A percentile compares a stretch with the other conserved stretches of the same genome.
Evolutionary conservation across 2,113 vertebrate species (phyloP).

Genomic region (Natator depressus): DNA sequence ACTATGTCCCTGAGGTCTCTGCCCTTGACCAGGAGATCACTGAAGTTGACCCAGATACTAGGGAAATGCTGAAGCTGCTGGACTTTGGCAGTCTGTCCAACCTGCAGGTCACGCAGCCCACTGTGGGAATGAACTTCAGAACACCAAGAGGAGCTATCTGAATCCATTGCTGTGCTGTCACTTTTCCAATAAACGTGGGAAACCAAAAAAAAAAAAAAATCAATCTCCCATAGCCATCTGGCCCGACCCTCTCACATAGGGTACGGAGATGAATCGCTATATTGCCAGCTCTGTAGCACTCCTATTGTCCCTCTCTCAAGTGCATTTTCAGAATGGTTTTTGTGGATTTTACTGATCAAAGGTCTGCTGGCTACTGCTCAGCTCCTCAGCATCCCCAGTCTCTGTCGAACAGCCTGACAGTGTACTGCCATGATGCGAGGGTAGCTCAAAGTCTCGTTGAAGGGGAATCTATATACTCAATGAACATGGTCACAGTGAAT

Average conservation of each 20-base stretch:
- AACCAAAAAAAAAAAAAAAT: slow-evolving; percentile 58
- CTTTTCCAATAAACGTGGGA: slow-evolving; percentile 79
- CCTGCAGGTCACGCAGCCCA: slow-evolving; percentile 93
- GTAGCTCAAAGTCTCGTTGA: not conserved
- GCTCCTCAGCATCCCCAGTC: not conserved
- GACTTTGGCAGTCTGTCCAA: slow-evolving; percentile 94
- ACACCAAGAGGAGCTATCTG: slow-evolving; percentile 86
- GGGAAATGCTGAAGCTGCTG: slow-evolving; percentile 97
- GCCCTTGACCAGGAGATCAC: slow-evolving; percentile 97
- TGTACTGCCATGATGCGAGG: not conserved
- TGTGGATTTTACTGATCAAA: not conserved
- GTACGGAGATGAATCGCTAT: not conserved
- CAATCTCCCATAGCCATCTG: too few relatives aligned
- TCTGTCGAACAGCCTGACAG: not conserved
- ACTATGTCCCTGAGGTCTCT: slow-evolving; percentile 97
- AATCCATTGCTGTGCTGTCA: slow-evolving; percentile 27
- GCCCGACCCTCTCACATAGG: too few relatives aligned
- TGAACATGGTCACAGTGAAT: not conserved
- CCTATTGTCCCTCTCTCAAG: not conserved
- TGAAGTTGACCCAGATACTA: slow-evolving; percentile 96
- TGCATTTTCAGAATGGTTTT: not conserved
- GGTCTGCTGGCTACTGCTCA: too few relatives aligned
- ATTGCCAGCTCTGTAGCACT: too few relatives aligned
- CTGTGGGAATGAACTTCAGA: slow-evolving; percentile 93
- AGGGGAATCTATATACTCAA: not conserved